Evolutionary conservation across 2,888 invertebrate species (phyloP).

Genomic region (Stictocephala bisonia): DNA sequence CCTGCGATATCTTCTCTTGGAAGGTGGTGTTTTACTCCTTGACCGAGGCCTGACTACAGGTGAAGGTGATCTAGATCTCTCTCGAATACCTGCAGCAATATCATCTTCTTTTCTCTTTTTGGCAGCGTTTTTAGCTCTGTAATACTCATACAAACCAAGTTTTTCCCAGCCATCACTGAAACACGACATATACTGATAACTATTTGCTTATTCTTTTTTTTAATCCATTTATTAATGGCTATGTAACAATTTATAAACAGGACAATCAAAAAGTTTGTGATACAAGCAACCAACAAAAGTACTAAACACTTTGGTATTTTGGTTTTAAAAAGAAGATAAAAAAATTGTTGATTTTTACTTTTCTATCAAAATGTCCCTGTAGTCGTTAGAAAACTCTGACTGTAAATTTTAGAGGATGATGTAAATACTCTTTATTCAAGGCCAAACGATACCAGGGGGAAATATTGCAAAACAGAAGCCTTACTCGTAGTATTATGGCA

Average conservation of each 20-base stretch:
- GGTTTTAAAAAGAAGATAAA: too few species aligned
- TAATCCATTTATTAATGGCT: not conserved
- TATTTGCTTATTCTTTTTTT: not conserved
- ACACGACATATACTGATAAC: not conserved
- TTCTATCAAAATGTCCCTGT: too few species aligned
- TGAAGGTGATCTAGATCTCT: slow-evolving; percentile 78
- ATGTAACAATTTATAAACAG: not conserved
- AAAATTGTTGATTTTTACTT: too few species aligned
- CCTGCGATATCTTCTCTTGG: slow-evolving; percentile 75
- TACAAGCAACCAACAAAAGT: slow-evolving; percentile 10
- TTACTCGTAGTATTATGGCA: too few species aligned
- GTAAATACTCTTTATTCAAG: too few species aligned
- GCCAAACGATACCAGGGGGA: too few species aligned
- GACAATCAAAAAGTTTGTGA: too few species aligned
- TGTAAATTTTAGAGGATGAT: too few species aligned
- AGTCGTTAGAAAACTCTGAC: too few species aligned
- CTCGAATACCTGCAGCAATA: slow-evolving; percentile 77
- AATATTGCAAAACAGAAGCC: too few species aligned
- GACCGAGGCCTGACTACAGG: slow-evolving; percentile 81
- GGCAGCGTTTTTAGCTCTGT: slow-evolving; percentile 94
- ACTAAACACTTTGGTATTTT: too few species aligned
- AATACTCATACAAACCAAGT: slow-evolving; percentile 96
- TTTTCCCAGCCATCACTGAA: slow-evolving; percentile 95
- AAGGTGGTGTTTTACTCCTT: slow-evolving; percentile 76
- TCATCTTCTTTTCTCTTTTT: slow-evolving; percentile 89